Evolutionary conservation across 2,888 invertebrate genomes (phyloP), one percentile per base, ranked within the genome.

Genomic region (Habroteleia sp.): DNA sequence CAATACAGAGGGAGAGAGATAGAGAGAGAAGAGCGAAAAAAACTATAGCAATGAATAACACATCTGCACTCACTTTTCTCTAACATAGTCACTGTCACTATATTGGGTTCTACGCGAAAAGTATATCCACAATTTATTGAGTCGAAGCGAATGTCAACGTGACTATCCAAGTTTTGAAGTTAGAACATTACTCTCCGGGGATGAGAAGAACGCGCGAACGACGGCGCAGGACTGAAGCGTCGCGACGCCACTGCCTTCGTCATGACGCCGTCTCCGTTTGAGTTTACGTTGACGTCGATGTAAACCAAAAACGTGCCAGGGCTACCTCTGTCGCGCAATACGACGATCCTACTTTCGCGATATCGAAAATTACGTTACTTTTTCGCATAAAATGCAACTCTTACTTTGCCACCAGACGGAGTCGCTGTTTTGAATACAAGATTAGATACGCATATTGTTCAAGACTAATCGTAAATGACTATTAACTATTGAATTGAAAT

Each of bases 1-100:
- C n/a, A n/a, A n/a, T n/a, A n/a, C n/a, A n/a, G n/a, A n/a, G n/a
- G n/a, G n/a, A n/a, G n/a, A n/a, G n/a, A n/a, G n/a, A n/a, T n/a
- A n/a, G n/a, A n/a, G n/a, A n/a, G n/a, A n/a, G n/a, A n/a, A n/a
- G n/a, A n/a, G n/a, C n/a, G n/a, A n/a, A n/a, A n/a, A n/a, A n/a
- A n/a, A n/a, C n/a, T n/a, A 13, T 3, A 7, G 25, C 23, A 16
- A 37, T 20, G 44, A 48, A 62, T 46, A 35, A 6, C 14, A 17
- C 41, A 35, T 10, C 7, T 33, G 11, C 85, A 87, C 88, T 87
- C 87, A 88, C 87, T 87, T 83, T 87, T 87, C 65, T 87, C 85
- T 77, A 88, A 76, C 87, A 88, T 87, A 37, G 25, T 76, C 77
- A 78, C 81, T 77, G 50, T 72, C 54, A 69, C 77, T 35, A 54